A percentile compares a stretch with the other conserved stretches of the same genome.
Evolutionary conservation across 2,888 invertebrate genomes (phyloP).

Genomic region (Idaea biselata): DNA sequence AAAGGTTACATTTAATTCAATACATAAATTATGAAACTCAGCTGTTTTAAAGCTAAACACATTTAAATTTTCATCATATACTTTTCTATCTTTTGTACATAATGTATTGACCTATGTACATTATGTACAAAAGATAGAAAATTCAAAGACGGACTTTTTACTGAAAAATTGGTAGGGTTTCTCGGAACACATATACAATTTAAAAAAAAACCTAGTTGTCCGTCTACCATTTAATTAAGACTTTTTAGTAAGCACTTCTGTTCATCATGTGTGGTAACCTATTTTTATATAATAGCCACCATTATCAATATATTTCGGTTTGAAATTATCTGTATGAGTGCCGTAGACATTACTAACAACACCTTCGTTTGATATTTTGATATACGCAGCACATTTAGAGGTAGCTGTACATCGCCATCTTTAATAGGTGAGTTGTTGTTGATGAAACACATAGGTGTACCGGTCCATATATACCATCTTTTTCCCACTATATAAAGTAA

Average conservation of each 20-base stretch:
- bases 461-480: conserved; percentile 31
- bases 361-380: conserved; percentile 19
- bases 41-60: no score
- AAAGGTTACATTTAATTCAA: not conserved
- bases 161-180: no score
- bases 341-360: conserved; percentile 14
- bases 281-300: not conserved
- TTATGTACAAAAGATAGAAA: no score
- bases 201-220: no score
- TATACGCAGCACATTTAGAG: conserved; percentile 23
- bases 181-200: no score
- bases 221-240: no score
- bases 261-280: not conserved
- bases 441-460: conserved; percentile 34
- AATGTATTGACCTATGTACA: no score
- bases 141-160: no score
- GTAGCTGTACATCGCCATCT: conserved; percentile 29
- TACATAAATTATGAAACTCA: no score
- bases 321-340: conserved; percentile 22
- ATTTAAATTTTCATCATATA: no score
- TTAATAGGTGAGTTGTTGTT: conserved; percentile 12
- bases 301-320: not conserved
- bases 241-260: no score
- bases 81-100: no score
- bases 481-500: conserved; percentile 32